Base-by-base conservation (phyloP, 2,797 vertebrate genomes). In the Poliocrania exsul region DNA sequence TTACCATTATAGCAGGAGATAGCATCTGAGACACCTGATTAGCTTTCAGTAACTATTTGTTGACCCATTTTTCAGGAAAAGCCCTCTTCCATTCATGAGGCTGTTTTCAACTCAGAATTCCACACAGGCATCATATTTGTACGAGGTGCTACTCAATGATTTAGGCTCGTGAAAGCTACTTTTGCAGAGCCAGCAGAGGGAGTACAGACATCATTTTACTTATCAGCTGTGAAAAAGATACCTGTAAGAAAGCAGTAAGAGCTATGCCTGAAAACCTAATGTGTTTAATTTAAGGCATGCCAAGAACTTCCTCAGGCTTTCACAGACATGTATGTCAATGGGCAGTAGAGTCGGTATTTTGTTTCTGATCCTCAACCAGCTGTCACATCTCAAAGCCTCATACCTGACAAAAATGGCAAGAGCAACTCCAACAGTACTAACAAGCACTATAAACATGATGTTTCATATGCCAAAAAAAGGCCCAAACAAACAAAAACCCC, bases 171-270 rank as follows among this genome's bases (percentile, higher is more conserved):
- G 54, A 84, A 92, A 93, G 58, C 78, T 90, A 62, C 83, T 93
- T 92, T 93, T 93, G 37, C 87, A 93, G 49, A 93, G 73, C 96
- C 96, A 97, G 95, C 80, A 97, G 96, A 96, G 96, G 96, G 96
- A 97, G 96, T 95, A 75, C 91, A 94, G 77, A 86, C 95, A 95
- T 97, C 92, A 86, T 96, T 95, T 96, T 94, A 88, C 73, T 89
- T 86, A 95, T 81, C 72, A 86, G 87, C 77, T 66, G 40, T 83
- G 91, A 84, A 96, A 96, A 91, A 94, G 89, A 95, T 86, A 95
- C 77, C 90, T 81, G 54, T 42, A 90, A 86, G 88, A 91, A 96
- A 91, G 88, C 54, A 72, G 47, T 62, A n/a, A 91, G 70, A 84
- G 58, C 85, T 61, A 61, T 5, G 72, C 57, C 82, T 90, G 85